phyloP scores from a whole-genome alignment of 2,888 invertebrate species.

The Apodemia zela region DNA sequence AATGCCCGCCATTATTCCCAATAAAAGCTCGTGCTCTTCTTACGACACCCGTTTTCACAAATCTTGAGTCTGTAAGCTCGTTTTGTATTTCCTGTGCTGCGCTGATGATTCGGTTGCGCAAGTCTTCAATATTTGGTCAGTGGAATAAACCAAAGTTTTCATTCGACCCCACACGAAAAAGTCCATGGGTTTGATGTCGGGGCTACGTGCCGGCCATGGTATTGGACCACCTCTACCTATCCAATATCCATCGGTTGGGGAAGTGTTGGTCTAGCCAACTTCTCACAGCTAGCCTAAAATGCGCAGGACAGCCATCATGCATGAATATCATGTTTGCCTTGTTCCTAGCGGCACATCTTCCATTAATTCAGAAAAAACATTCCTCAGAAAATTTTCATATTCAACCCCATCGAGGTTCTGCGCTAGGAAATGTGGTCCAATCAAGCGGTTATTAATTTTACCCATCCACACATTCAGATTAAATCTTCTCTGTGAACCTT shows the following conservation, averaged over 20 bases:
- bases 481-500: conserved; percentile 36
- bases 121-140: conserved; percentile 19
- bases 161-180: conserved; percentile 20
- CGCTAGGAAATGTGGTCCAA: conserved; percentile 37
- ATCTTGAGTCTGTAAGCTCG: no score
- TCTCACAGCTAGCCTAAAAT: conserved; percentile 3
- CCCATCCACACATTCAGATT: conserved; percentile 38
- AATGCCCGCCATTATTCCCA: no score
- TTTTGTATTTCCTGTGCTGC: no score
- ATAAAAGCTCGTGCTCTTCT: no score
- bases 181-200: conserved; percentile 19
- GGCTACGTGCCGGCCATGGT: conserved; percentile 13
- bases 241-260: conserved; percentile 8
- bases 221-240: background rate
- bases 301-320: conserved; percentile 21
- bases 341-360: conserved; percentile 19
- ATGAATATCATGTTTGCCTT: conserved; percentile 20
- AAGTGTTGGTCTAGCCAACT: conserved; percentile 15
- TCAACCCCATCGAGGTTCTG: conserved; percentile 32
- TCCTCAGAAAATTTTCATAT: conserved; percentile 4
- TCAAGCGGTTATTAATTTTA: conserved; percentile 24
- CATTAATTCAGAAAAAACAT: conserved; percentile 13
- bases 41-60: no score
- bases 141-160: conserved; percentile 7
- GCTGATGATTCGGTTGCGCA: conserved; percentile 33